Base-by-base conservation (phyloP, 1,140 invertebrate species). In the Galleria mellonella region DNA sequence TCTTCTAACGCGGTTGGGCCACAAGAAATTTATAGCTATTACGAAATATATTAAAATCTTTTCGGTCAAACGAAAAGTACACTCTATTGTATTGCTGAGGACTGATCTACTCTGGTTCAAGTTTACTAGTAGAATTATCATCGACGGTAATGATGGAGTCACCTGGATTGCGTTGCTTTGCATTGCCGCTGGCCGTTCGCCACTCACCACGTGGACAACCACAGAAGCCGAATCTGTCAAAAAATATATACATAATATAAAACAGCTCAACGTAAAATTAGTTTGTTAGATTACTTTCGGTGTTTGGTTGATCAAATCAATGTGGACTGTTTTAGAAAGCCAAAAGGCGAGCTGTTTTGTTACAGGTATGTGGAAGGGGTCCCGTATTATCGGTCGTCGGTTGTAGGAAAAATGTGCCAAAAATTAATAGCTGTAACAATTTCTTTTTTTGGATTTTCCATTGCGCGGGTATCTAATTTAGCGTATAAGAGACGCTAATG, bases 131-230 rank as follows among this genome's bases (percentile, higher is more conserved):
- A 65, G 14, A 11, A 67, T 47, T 15, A 71, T 28, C 6, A 60
- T 39, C 7, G 46, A 32, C 8, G 53, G 36, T 13, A 68, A 28
- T 1, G 64, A 72, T 51, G 81, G 87, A 67, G 76, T 71, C 66
- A 77, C 38, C 53, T 59, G 64, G 9, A 49, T 84, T 55, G 78
- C 89, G 59, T 78, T 88, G 77, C 89, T 89, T 66, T 93, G 92
- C 92, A 93, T 93, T 32, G 92, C 92, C 8, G 91, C 92, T 33
- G 92, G 92, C 67, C 92, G 89, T 74, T 93, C 92, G 1, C 91
- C 91, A 51, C 90, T 90, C 52, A 91, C 87, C 45, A 91, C 90
- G 58, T 91, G 90, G 12, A 91, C 90, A 42, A 91, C 83, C 46
- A 91, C 89, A 31, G 90, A 91, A 35, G 89, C 90, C 14, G 90